These are phyloP conservation scores for Thunnus thynnus DNA, from an alignment of 2,113 vertebrate species.

Conservation along the genomic window DNA sequence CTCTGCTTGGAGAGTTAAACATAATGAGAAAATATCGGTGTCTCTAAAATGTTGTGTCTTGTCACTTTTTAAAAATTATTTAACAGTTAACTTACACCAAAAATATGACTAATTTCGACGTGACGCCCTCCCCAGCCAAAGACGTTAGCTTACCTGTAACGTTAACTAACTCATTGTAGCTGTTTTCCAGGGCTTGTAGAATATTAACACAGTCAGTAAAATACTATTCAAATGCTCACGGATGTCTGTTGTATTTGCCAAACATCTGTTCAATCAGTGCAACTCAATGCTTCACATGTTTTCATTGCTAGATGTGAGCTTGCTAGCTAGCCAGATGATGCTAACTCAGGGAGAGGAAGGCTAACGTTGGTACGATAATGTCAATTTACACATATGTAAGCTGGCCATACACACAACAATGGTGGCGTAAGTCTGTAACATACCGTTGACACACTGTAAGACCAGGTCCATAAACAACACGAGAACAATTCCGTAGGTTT, in stretches of 20 bases:
- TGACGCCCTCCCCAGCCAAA: too few relatives aligned
- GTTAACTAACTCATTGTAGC: too few relatives aligned
- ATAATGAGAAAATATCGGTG: too few relatives aligned
- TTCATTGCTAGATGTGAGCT: constrained; percentile 11
- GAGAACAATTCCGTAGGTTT: constrained; percentile 66
- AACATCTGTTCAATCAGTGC: not conserved
- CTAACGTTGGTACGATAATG: not conserved
- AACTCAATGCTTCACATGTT: not conserved
- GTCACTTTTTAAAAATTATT: too few relatives aligned
- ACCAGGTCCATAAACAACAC: constrained; percentile 76
- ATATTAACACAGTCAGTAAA: too few relatives aligned
- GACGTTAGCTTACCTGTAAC: too few relatives aligned
- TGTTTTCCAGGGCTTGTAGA: too few relatives aligned
- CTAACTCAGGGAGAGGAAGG: constrained; percentile 31
- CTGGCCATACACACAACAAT: accelerated
- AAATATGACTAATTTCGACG: too few relatives aligned
- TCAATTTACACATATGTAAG: not conserved
- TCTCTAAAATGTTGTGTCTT: too few relatives aligned
- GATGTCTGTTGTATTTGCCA: not conserved
- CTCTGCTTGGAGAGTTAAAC: too few relatives aligned
- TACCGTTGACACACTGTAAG: constrained; percentile 78
- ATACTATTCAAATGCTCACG: not conserved
- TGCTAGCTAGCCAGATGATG: constrained; percentile 39
- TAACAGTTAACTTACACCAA: too few relatives aligned
- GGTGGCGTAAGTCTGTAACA: not conserved